A percentile compares a stretch with the other conserved stretches of the same genome.
phyloP scores from a whole-genome alignment of 2,888 invertebrate genomes.

The Drosophila sordidapex region DNA sequence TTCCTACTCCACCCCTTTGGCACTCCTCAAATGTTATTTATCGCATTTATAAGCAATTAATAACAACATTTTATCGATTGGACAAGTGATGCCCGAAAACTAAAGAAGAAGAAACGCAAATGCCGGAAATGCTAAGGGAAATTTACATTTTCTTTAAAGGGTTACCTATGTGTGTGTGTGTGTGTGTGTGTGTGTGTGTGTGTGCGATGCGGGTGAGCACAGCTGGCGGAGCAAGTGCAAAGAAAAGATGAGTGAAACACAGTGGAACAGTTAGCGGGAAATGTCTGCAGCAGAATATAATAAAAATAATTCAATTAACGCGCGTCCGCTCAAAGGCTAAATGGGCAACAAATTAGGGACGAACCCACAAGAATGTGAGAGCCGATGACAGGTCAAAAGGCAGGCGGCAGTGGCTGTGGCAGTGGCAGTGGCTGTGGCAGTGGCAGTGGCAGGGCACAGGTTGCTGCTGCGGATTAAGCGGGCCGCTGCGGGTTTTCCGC shows the following conservation, averaged over 20 bases:
- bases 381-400: slow-evolving; percentile 57
- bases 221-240: slow-evolving; percentile 51
- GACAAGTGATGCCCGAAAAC: slow-evolving; percentile 57
- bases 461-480: slow-evolving; percentile 55
- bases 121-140: slow-evolving; percentile 45
- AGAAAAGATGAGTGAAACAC: slow-evolving; percentile 3
- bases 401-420: not conserved
- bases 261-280: slow-evolving; percentile 51
- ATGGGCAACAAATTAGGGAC: slow-evolving; percentile 74
- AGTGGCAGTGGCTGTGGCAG: not conserved
- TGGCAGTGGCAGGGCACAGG: not conserved
- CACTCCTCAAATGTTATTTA: slow-evolving; percentile 49
- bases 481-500: slow-evolving; percentile 64
- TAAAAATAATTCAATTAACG: slow-evolving; percentile 81
- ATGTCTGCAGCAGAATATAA: slow-evolving; percentile 52
- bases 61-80: slow-evolving; percentile 68
- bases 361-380: slow-evolving; percentile 73
- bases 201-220: slow-evolving; percentile 74
- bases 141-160: slow-evolving; percentile 46
- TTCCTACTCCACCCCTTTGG: not conserved
- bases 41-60: slow-evolving; percentile 71
- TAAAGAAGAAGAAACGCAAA: slow-evolving; percentile 6
- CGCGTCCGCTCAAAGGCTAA: slow-evolving; percentile 60
- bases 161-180: slow-evolving; percentile 12
- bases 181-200: slow-evolving; percentile 41